Base-by-base conservation (phyloP, 1,140 invertebrate species). In the Eupristina koningsbergeri region DNA sequence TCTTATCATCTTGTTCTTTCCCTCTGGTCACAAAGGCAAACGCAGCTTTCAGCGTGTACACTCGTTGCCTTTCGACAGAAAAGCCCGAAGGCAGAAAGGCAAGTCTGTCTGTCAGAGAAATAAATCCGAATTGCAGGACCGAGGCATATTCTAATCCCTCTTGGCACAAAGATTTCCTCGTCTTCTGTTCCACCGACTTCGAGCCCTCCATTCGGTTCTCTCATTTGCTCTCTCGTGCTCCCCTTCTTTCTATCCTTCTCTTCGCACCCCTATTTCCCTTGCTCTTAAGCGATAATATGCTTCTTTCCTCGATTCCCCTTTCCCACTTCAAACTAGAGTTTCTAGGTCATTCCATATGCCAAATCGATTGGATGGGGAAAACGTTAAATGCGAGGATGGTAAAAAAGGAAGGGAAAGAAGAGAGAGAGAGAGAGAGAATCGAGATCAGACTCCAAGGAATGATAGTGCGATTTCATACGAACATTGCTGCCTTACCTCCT, bases 141-240 rank as follows among this genome's bases (percentile, higher is more conserved):
- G 34, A 41, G 69, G 83, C 83, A 84, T 84, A 84, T 80, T 84
- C 58, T 84, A 84, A 84, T 84, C 71, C 71, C 45, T 58, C 83
- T 84, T 69, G 63, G 71, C 71, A 81, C 22, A 36, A n/a, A n/a
- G 34, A 36, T 45, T 36, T 29, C 69, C 26, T 34, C 17, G 26
- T 36, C n/a, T 11, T 36, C 34, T 63, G 26, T 41, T 64, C 39
- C 31, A 74, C 50, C 1, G 29, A 31, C 47, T 47, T 47, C 31
- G 31, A 58, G 45, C 3, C 45, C 22, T 69, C 63, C 36, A 36
- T 45, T 81, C 36, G 45, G 22, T 36, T 77, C 31, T 47, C 64
- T 71, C 47, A 22, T 53, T 58, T 15, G 64, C 79, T 75, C n/a
- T 75, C n/a, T 69, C 79, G 26, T 58, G 39, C 19, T 47, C 17